Conservation (phyloP, 2,113 vertebrate genomes). For the Atlantisia rogersi region DNA sequence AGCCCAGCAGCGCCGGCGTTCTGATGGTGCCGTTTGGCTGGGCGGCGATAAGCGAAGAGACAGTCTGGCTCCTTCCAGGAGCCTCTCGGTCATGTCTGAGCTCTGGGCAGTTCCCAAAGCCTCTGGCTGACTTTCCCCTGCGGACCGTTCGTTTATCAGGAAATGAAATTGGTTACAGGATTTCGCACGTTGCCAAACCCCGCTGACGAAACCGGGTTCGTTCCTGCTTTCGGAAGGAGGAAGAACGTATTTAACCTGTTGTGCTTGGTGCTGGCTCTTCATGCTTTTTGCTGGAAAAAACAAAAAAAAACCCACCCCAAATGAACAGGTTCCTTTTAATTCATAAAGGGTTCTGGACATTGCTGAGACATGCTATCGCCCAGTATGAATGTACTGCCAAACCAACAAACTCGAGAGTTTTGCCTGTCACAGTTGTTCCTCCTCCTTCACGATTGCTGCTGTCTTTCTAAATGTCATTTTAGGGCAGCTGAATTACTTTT, state of each 20-base stretch:
- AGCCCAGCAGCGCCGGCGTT: slow-evolving; percentile 71
- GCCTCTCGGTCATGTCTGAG: slow-evolving; percentile 71
- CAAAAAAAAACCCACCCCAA: background rate
- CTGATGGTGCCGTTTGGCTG: slow-evolving; percentile 75
- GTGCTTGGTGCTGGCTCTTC: background rate
- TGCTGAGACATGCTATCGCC: background rate
- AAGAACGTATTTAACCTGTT: slow-evolving; percentile 59
- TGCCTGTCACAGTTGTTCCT: background rate
- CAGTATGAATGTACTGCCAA: background rate
- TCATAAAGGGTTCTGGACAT: background rate
- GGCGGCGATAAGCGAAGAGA: slow-evolving; percentile 85
- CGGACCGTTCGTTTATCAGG: slow-evolving; percentile 81
- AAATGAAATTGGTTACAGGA: slow-evolving; percentile 83
- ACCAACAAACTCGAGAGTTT: background rate
- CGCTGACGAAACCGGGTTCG: slow-evolving; percentile 73
- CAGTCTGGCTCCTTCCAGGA: slow-evolving; percentile 87
- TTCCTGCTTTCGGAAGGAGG: slow-evolving; percentile 62
- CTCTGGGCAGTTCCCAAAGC: slow-evolving; percentile 75
- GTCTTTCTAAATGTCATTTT: background rate
- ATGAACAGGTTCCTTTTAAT: background rate
- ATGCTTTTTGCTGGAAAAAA: background rate
- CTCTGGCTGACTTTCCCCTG: slow-evolving; percentile 76
- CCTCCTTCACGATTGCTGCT: background rate
- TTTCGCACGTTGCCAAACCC: slow-evolving; percentile 79
- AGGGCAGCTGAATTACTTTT: background rate